Percentiles rank a stretch among this genome's conserved stretches.
Evolutionary conservation across 2,797 vertebrate genomes (phyloP).

Genomic region (Melanogrammus aeglefinus): DNA sequence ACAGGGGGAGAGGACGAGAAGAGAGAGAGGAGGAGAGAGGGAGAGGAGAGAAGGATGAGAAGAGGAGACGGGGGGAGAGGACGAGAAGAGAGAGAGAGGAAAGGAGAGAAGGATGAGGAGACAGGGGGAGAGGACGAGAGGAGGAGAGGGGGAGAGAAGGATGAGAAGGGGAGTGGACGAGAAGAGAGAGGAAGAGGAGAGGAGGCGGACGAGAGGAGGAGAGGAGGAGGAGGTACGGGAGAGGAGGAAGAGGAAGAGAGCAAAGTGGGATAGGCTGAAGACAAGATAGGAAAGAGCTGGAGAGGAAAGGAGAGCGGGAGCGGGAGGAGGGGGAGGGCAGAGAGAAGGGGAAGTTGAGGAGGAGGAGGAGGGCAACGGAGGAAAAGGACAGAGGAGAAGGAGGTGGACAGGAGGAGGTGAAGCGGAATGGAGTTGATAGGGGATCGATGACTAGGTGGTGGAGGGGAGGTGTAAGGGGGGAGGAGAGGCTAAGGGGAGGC

Average conservation of each 20-base stretch:
- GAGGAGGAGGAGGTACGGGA: neutral
- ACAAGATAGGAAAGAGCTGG: neutral
- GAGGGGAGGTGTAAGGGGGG: neutral
- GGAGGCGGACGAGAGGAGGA: neutral
- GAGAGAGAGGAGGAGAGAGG: neutral
- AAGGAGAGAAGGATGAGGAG: neutral
- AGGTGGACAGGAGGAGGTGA: neutral
- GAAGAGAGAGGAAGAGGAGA: neutral
- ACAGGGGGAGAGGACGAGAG: neutral
- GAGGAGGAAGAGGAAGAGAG: neutral
- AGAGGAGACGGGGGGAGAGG: neutral
- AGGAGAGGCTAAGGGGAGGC: neutral
- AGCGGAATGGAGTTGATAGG: neutral
- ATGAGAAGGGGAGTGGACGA: neutral
- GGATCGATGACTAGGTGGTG: neutral
- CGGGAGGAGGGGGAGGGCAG: neutral
- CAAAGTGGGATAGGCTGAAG: neutral
- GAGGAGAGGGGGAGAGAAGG: neutral
- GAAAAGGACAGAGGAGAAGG: neutral
- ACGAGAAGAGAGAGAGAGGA: neutral
- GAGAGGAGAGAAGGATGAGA: conserved; percentile 2
- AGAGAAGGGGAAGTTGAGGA: neutral
- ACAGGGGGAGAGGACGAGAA: neutral
- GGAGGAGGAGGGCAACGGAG: neutral
- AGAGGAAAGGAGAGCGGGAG: neutral